These are phyloP conservation scores for Tapirus indicus DNA, from an alignment of 2,797 vertebrate species.

Conservation along the genomic window DNA sequence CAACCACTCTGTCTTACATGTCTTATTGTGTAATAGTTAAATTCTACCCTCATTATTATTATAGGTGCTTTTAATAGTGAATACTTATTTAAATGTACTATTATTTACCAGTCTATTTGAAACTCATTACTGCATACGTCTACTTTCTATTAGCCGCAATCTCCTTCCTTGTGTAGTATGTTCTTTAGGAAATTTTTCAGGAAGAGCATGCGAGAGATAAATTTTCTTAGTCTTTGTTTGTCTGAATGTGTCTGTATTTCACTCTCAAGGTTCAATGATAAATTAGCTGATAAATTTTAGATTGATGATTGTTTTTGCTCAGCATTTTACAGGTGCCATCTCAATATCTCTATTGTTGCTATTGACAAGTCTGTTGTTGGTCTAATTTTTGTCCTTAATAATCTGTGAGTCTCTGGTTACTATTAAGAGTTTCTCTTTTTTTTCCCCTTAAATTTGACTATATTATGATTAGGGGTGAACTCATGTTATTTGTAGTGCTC, in stretches of 20 bases:
- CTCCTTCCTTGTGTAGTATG: not conserved
- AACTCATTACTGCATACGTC: not conserved
- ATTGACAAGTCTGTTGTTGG: not conserved
- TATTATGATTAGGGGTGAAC: not conserved
- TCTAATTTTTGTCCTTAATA: slow-evolving; percentile 15
- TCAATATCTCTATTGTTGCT: not conserved
- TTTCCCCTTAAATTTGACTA: not conserved
- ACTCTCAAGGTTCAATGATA: not conserved
- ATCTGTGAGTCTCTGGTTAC: not conserved
- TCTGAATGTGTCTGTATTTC: not conserved
- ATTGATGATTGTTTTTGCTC: not conserved
- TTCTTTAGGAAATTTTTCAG: not conserved
- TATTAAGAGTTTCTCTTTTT: not conserved
- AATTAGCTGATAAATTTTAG: not conserved
- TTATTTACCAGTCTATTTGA: not conserved
- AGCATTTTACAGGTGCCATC: not conserved
- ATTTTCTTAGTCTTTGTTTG: not conserved
- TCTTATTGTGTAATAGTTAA: slow-evolving; percentile 30
- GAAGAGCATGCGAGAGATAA: not conserved
- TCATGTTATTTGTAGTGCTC: not conserved
- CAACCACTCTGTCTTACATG: not conserved
- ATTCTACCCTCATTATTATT: not conserved
- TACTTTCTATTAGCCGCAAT: not conserved
- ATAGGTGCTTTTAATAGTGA: not conserved
- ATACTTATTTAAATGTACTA: not conserved